Evolutionary conservation across 2,888 invertebrate genomes (phyloP).

Genomic region (Trichogramma evanescens): DNA sequence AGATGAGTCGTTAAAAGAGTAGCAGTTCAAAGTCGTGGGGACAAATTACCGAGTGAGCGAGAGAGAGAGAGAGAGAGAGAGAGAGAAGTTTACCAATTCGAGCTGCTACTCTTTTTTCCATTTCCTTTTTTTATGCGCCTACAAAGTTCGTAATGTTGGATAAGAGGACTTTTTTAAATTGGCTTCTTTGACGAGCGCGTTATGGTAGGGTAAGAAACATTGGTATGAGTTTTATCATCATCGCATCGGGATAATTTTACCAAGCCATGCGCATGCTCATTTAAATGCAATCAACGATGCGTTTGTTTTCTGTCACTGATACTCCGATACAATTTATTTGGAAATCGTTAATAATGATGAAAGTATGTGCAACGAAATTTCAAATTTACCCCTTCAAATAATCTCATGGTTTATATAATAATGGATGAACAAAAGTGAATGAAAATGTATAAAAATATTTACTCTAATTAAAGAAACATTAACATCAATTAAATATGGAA

Average conservation of each 20-base stretch:
- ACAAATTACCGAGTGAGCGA: conserved; percentile 38
- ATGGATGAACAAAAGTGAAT: too few species aligned
- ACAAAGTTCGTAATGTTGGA: conserved; percentile 39
- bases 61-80: too few species aligned
- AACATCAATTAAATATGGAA: too few species aligned
- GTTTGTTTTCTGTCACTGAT: not conserved
- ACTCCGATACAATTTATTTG: too few species aligned
- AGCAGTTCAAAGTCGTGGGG: conserved; percentile 37
- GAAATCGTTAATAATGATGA: too few species aligned
- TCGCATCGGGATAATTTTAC: conserved; percentile 45
- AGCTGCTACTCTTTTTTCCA: conserved; percentile 1
- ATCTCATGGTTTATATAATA: too few species aligned
- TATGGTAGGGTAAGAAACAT: conserved; percentile 38
- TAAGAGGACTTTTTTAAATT: conserved; percentile 46
- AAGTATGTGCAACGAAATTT: too few species aligned
- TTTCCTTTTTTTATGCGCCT: conserved; percentile 22
- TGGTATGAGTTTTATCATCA: conserved; percentile 44
- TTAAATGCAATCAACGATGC: conserved; percentile 7
- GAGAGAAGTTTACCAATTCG: conserved; percentile 41
- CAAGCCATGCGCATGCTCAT: conserved; percentile 9
- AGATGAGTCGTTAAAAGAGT: conserved; percentile 32
- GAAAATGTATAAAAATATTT: too few species aligned
- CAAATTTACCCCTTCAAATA: too few species aligned
- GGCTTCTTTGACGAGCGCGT: conserved; percentile 44
- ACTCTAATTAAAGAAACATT: too few species aligned